Evolutionary conservation across 2,113 vertebrate genomes (phyloP).

Genomic region (Catharus bicknelli): DNA sequence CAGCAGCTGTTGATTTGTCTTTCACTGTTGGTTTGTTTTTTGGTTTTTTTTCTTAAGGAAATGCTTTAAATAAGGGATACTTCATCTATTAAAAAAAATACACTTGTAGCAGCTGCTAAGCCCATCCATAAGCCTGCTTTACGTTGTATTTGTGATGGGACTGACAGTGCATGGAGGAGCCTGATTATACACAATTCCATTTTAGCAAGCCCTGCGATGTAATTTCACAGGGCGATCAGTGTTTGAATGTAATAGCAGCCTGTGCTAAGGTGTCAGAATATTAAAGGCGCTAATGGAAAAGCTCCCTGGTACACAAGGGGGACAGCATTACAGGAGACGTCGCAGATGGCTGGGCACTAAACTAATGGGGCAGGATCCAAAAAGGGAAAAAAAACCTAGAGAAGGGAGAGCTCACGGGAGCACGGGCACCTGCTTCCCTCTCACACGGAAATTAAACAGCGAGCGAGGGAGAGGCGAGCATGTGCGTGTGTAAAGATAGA

Average conservation of each 20-base stretch:
- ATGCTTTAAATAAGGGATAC: slow-evolving; percentile 81
- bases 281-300: slow-evolving; percentile 99
- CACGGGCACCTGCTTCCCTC: slow-evolving; percentile 79
- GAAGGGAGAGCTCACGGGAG: slow-evolving; percentile 77
- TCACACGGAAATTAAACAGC: slow-evolving; percentile 77
- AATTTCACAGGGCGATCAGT: slow-evolving; percentile 91
- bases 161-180: slow-evolving; percentile 89
- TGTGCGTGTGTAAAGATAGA: slow-evolving; percentile 55
- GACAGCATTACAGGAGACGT: slow-evolving; percentile 91
- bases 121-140: slow-evolving; percentile 81
- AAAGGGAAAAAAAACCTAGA: slow-evolving; percentile 73
- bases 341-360: slow-evolving; percentile 95
- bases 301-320: slow-evolving; percentile 94
- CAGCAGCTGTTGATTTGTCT: slow-evolving; percentile 74
- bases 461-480: slow-evolving; percentile 40
- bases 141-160: slow-evolving; percentile 82
- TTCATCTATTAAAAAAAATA: slow-evolving; percentile 84
- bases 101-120: slow-evolving; percentile 85
- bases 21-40: slow-evolving; percentile 36
- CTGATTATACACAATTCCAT: slow-evolving; percentile 92
- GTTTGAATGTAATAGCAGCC: slow-evolving; percentile 89
- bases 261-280: slow-evolving; percentile 94
- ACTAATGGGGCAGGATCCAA: slow-evolving; percentile 96
- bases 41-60: slow-evolving; percentile 67
- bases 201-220: slow-evolving; percentile 83